phyloP scores from a whole-genome alignment of 2,797 vertebrate genomes.

The Hybognathus amarus region DNA sequence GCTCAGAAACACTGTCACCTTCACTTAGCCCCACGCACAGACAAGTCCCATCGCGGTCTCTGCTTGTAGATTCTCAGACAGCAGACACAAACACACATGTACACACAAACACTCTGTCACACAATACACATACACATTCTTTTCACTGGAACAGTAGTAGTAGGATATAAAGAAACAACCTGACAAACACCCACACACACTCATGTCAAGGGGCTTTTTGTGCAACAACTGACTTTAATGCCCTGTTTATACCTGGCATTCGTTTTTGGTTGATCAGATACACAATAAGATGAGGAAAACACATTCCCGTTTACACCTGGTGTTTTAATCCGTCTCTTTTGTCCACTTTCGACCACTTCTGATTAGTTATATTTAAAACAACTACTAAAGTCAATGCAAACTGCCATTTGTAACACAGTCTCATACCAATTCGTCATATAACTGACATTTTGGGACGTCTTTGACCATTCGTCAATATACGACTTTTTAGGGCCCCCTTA shows the following conservation, averaged over 20 bases:
- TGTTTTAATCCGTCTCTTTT: too few relatives aligned
- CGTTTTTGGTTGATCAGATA: too few relatives aligned
- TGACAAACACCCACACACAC: background rate
- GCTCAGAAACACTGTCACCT: constrained; percentile 78
- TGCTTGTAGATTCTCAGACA: constrained; percentile 44
- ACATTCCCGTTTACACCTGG: too few relatives aligned
- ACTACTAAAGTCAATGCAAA: background rate
- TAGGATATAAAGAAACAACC: background rate
- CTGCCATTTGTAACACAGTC: background rate
- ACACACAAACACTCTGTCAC: constrained; percentile 28
- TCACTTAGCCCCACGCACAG: constrained; percentile 70
- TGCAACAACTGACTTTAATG: background rate
- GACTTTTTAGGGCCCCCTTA: too few relatives aligned
- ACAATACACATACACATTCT: constrained; percentile 29
- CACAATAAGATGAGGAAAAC: too few relatives aligned
- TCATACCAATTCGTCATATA: too few relatives aligned
- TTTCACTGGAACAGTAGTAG: background rate
- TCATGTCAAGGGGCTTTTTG: background rate
- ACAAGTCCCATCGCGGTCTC: constrained; percentile 50
- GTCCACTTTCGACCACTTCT: too few relatives aligned
- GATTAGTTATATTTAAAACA: background rate
- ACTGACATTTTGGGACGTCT: too few relatives aligned
- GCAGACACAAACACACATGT: constrained; percentile 39
- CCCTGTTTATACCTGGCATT: too few relatives aligned
- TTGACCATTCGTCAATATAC: too few relatives aligned